phyloP scores from a whole-genome alignment of 2,888 invertebrate genomes.

The Ectobius pallidus region DNA sequence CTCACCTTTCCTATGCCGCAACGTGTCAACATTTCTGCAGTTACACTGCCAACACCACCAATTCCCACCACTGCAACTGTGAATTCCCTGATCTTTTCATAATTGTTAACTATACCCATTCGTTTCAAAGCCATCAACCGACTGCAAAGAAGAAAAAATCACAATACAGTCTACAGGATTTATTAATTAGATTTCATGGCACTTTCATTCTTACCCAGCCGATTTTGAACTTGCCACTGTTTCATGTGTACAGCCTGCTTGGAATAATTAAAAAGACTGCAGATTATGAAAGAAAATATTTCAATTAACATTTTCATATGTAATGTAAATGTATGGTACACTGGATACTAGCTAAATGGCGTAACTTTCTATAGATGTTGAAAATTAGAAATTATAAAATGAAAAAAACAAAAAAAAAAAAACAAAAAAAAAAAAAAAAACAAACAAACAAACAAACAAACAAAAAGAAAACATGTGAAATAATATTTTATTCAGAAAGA shows the following conservation, averaged over 20 bases:
- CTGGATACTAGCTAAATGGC: too few species aligned
- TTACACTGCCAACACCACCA: constrained; percentile 99
- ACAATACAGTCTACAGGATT: neutral
- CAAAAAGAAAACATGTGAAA: too few species aligned
- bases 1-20: constrained; percentile 95
- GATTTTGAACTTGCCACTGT: neutral
- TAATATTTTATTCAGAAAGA: too few species aligned
- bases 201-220: neutral
- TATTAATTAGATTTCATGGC: neutral
- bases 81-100: constrained; percentile 88
- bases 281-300: neutral
- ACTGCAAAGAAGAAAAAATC: constrained; percentile 60
- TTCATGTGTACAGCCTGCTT: neutral
- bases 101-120: constrained; percentile 99
- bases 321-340: neutral
- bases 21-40: constrained; percentile 98
- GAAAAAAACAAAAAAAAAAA: too few species aligned
- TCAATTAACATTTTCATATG: neutral
- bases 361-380: too few species aligned
- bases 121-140: constrained; percentile 98
- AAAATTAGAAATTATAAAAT: too few species aligned
- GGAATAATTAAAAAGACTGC: neutral
- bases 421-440: too few species aligned
- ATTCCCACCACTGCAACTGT: constrained; percentile 95
- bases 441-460: too few species aligned